These are phyloP conservation scores for Meandrina meandrites DNA, from an alignment of 92 coral and sea anemone genomes.

Conservation along the genomic window DNA sequence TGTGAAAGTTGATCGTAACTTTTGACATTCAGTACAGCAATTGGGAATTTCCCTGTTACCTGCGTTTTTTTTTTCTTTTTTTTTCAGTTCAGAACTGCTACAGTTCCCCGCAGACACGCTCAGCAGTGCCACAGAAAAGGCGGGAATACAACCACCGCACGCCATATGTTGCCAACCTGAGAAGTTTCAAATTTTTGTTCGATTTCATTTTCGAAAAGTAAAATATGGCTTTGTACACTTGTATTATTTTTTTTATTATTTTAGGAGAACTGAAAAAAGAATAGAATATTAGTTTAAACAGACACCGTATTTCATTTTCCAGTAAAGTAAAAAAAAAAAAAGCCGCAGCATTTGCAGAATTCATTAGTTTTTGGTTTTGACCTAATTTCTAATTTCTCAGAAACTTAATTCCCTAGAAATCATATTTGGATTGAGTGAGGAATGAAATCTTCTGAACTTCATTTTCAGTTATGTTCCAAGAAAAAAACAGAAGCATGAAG, in stretches of 20 bases:
- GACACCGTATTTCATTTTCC: neutral
- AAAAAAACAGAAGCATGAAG: neutral
- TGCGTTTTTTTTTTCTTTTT: neutral
- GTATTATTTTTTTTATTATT: neutral
- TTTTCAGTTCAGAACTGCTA: neutral
- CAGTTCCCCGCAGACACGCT: neutral
- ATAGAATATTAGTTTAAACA: neutral
- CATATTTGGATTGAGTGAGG: neutral
- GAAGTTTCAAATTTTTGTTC: neutral
- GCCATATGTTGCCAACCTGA: neutral
- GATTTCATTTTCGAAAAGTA: neutral
- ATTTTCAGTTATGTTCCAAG: too few relatives aligned
- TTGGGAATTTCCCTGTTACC: neutral
- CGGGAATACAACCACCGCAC: neutral
- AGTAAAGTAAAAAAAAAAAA: neutral
- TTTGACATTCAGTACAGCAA: neutral
- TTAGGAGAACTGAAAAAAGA: neutral
- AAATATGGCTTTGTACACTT: neutral
- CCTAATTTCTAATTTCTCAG: neutral
- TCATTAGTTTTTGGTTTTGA: neutral
- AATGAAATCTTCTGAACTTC: neutral
- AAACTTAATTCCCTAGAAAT: neutral
- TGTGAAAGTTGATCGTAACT: neutral
- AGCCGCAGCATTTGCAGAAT: neutral
- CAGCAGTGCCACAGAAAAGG: neutral